Evolutionary conservation across 2,888 invertebrate species (phyloP).

Genomic region (Saturnia japonica): DNA sequence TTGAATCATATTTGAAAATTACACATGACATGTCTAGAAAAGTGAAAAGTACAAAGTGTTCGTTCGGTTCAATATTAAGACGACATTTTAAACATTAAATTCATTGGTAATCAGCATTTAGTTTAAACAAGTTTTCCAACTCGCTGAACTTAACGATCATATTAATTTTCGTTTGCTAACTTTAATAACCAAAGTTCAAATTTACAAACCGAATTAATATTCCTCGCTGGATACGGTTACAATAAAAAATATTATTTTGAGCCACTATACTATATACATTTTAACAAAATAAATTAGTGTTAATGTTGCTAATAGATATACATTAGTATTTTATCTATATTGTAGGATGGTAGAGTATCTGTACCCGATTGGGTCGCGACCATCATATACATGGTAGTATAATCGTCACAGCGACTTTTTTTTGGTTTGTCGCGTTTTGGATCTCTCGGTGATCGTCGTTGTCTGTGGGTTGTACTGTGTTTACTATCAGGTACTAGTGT

Average conservation of each 20-base stretch:
- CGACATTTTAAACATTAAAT: background rate
- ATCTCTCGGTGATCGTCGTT: too few relatives aligned
- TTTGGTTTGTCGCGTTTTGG: too few relatives aligned
- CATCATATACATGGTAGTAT: too few relatives aligned
- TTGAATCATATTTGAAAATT: background rate
- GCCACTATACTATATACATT: background rate
- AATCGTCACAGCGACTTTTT: too few relatives aligned
- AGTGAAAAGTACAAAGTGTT: background rate
- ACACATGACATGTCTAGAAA: background rate
- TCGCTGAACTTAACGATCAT: background rate
- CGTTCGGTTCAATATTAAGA: background rate
- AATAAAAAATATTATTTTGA: background rate
- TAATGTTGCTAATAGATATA: background rate
- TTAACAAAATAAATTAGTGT: background rate
- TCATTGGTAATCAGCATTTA: background rate
- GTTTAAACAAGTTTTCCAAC: constrained; percentile 1
- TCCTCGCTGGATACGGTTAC: background rate
- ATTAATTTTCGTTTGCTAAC: background rate
- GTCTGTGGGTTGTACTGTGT: too few relatives aligned
- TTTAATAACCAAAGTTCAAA: background rate
- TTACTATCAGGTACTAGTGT: too few relatives aligned
- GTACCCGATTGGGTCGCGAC: too few relatives aligned
- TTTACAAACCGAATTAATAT: background rate
- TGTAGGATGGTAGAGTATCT: too few relatives aligned
- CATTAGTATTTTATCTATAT: background rate